Evolutionary conservation across 2,797 vertebrate species (phyloP).

Genomic region (Dipus sagitta): DNA sequence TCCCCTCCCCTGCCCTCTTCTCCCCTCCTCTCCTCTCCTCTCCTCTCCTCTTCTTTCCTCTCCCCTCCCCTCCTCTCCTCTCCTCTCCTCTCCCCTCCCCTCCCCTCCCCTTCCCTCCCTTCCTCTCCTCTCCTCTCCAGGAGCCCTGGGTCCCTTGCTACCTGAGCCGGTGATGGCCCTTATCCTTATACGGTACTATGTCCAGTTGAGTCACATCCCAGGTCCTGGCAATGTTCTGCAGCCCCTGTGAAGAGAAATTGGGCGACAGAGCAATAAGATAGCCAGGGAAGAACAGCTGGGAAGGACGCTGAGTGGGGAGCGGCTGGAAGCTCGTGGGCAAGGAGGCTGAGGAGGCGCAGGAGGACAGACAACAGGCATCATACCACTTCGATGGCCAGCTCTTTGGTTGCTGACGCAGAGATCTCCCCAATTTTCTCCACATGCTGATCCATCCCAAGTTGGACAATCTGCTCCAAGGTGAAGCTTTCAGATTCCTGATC

Average conservation of each 20-base stretch:
- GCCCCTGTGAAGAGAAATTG: slow-evolving; percentile 86
- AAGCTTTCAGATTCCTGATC: slow-evolving; percentile 89
- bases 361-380: neutral
- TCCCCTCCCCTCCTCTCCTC: no score
- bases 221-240: slow-evolving; percentile 90
- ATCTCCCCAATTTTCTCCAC: slow-evolving; percentile 91
- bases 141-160: slow-evolving; percentile 74
- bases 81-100: slow-evolving; percentile 11
- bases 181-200: slow-evolving; percentile 91
- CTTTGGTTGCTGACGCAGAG: slow-evolving; percentile 92
- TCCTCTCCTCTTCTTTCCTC: neutral
- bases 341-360: neutral
- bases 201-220: slow-evolving; percentile 91
- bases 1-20: neutral
- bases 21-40: slow-evolving; percentile 19
- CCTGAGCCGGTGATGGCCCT: slow-evolving; percentile 91
- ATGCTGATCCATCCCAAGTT: slow-evolving; percentile 90
- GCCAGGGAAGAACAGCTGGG: neutral
- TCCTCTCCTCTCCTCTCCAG: neutral
- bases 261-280: neutral
- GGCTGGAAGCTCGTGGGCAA: neutral
- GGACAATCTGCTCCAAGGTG: slow-evolving; percentile 92
- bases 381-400: slow-evolving; percentile 94
- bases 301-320: neutral
- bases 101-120: slow-evolving; percentile 31